Evolutionary conservation across 2,113 vertebrate species (phyloP).

Genomic region (Melanostigma gelatinosum): DNA sequence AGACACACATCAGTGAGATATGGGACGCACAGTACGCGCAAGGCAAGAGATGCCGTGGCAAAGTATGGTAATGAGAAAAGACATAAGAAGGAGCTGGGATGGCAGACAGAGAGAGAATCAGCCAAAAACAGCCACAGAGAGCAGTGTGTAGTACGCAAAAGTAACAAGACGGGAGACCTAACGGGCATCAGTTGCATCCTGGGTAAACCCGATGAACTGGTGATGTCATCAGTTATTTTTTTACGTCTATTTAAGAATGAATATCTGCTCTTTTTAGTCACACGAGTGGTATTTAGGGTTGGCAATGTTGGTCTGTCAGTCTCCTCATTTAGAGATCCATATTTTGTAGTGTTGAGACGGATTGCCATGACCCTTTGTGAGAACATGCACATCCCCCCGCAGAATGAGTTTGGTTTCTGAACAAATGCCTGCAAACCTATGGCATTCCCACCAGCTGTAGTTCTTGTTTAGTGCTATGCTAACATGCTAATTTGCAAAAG

Average conservation of each 20-base stretch:
- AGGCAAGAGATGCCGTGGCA: slow-evolving; percentile 29
- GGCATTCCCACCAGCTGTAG: not conserved
- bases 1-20: slow-evolving; percentile 30
- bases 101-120: not conserved
- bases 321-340: no score
- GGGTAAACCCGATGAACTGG: not conserved
- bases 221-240: not conserved
- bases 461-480: not conserved
- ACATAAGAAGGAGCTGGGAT: not conserved
- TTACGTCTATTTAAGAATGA: not conserved
- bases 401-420: not conserved
- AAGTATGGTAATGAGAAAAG: slow-evolving; percentile 51
- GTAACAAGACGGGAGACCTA: not conserved
- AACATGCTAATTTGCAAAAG: not conserved
- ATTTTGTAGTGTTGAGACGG: no score
- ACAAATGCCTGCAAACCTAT: not conserved
- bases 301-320: no score
- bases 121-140: not conserved
- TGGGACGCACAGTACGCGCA: slow-evolving; percentile 45
- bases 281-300: not conserved
- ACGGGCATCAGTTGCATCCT: not conserved
- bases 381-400: no score
- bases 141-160: not conserved
- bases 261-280: not conserved
- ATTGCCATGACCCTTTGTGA: no score